Base-by-base conservation (phyloP, 1,140 invertebrate species). In the Drosophila paulistorum region DNA sequence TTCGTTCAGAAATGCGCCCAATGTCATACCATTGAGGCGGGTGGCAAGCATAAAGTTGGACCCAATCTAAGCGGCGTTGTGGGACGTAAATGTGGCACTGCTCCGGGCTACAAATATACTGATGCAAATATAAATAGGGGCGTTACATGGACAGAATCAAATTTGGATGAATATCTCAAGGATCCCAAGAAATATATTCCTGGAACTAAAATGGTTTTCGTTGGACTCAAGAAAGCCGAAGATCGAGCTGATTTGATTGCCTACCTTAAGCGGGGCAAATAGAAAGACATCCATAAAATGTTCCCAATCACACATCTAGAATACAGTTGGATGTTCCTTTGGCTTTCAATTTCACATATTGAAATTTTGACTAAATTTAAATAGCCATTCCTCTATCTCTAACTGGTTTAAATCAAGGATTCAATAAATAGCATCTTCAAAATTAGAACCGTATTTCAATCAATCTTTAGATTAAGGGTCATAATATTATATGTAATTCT, bases 81-180 rank as follows among this genome's bases (percentile, higher is more conserved):
- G 61, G 98, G 98, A 10, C 94, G 97, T 57, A 97, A 97, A 93
- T 97, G 96, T 54, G 98, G 98, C 20, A 94, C 95, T 78, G 95
- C 96, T 26, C 1, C 95, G 20, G 97, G 96, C 30, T 99, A 94
- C 83, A 72, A 92, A 10, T 98, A 98, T 92, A 97, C 97, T 0
- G 96, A 97, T 55, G 97, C 97, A 7, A 99, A 98, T 91, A 96
- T 96, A 82, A 94, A 93, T 35, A 97, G 97, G 94, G 96, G 96
- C 95, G 92, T 91, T 2, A 75, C 92, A 1, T 91, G 90, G 90
- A 73, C 54, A 1, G 90, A 91, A 3, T 54, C 51, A 0, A 81
- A 95, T 7, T 81, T 97, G 11, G 94, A 94, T 79, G 93, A 93
- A 39, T 97, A 97, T 83, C 91, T 97, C 17, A 93, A 94, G 76